A percentile compares a stretch with the other conserved stretches of the same genome.
Conservation (phyloP, 1,140 invertebrate genomes). For the Phocides pigmalion region DNA sequence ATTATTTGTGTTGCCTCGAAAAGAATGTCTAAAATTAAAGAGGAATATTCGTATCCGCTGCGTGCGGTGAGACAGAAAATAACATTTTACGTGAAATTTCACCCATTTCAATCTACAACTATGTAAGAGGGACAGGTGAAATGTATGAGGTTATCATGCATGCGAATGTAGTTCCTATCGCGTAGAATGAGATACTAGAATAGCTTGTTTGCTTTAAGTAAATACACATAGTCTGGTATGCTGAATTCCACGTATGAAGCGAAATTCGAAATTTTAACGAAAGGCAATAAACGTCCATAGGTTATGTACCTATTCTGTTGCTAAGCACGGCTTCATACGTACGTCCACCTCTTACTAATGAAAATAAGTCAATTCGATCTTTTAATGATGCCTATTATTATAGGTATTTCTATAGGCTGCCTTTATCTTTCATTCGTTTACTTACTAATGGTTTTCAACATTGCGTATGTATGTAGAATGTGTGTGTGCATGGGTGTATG, state of each 20-base stretch:
- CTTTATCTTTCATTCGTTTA: too few species aligned
- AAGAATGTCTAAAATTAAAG: slow-evolving; percentile 3
- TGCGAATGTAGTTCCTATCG: not conserved
- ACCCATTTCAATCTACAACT: slow-evolving; percentile 25
- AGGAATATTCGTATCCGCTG: not conserved
- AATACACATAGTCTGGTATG: slow-evolving; percentile 21
- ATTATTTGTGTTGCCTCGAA: not conserved
- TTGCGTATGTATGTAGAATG: too few species aligned
- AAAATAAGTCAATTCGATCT: too few species aligned
- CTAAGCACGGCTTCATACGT: too few species aligned
- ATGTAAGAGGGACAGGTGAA: slow-evolving; percentile 23
- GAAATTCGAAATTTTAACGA: too few species aligned
- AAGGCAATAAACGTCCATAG: not conserved
- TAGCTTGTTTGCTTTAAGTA: not conserved
- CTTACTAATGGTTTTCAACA: too few species aligned
- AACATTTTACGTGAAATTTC: slow-evolving; percentile 19
- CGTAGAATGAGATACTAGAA: not conserved
- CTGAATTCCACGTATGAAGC: slow-evolving; percentile 3
- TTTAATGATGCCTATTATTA: too few species aligned
- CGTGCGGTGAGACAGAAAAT: slow-evolving; percentile 13
- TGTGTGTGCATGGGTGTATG: too few species aligned
- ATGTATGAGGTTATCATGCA: not conserved
- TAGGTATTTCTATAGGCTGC: too few species aligned
- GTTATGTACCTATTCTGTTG: too few species aligned
- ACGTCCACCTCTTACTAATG: too few species aligned